Evolutionary conservation across 2,888 invertebrate genomes (phyloP).

Genomic region (Pyralis farinalis): DNA sequence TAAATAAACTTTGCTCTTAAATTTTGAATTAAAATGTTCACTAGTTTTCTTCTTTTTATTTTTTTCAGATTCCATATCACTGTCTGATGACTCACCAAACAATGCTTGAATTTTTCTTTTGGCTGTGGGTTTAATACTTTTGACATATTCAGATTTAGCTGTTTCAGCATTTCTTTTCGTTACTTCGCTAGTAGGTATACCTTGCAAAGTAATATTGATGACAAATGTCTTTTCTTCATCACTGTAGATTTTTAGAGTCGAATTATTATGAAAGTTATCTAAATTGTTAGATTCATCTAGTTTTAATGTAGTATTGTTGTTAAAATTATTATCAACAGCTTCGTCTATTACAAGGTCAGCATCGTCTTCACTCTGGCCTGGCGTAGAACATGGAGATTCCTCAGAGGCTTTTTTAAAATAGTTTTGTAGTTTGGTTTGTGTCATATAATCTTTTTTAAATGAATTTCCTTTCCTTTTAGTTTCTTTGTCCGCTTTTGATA

Average conservation of each 20-base stretch:
- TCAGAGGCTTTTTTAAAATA: constrained; percentile 60
- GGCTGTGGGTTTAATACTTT: constrained; percentile 40
- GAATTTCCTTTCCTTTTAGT: constrained; percentile 66
- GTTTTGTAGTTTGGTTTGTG: constrained; percentile 68
- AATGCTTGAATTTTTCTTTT: constrained; percentile 73
- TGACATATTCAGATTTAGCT: constrained; percentile 26
- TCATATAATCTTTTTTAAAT: constrained; percentile 69
- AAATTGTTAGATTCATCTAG: constrained; percentile 29
- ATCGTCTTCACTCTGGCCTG: constrained; percentile 50
- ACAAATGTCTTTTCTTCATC: constrained; percentile 45
- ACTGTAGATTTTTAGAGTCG: constrained; percentile 44
- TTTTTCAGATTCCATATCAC: constrained; percentile 42
- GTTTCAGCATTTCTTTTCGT: constrained; percentile 18
- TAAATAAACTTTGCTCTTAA: no score
- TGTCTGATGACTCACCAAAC: constrained; percentile 76
- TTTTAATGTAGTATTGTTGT: constrained; percentile 38
- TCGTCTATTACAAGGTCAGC: constrained; percentile 54
- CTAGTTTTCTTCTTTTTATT: no score
- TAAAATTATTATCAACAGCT: constrained; percentile 26
- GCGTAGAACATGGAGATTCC: constrained; percentile 31
- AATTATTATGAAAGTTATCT: constrained; percentile 33
- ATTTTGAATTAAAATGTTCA: no score
- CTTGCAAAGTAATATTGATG: constrained; percentile 69
- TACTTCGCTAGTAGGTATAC: constrained; percentile 44
- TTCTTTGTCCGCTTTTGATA: constrained; percentile 70